phyloP scores from a whole-genome alignment of 1,140 invertebrate species.

The Choristoneura fumiferana region DNA sequence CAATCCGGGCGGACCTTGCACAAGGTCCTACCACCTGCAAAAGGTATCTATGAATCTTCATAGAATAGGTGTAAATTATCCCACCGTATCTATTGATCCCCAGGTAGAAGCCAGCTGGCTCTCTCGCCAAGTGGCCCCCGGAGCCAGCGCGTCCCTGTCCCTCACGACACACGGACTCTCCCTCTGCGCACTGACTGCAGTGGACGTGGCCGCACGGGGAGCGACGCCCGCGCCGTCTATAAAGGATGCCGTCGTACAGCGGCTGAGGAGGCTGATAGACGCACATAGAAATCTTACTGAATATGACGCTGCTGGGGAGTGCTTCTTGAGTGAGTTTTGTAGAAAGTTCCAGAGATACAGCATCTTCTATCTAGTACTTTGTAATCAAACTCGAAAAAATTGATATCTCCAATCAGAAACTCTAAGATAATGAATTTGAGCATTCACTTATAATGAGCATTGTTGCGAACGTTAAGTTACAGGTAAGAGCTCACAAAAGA shows the following conservation, averaged over 20 bases:
- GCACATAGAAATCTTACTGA: conserved; percentile 54
- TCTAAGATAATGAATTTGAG: no score
- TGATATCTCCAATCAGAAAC: no score
- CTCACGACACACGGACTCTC: conserved; percentile 55
- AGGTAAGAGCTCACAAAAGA: no score
- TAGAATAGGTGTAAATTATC: background rate
- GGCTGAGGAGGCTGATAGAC: conserved; percentile 46
- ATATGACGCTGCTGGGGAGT: conserved; percentile 54
- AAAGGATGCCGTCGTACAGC: conserved; percentile 37
- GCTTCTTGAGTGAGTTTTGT: conserved; percentile 51
- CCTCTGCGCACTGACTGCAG: conserved; percentile 52
- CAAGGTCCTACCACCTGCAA: no score
- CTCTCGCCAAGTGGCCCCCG: conserved; percentile 46
- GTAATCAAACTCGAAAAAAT: no score
- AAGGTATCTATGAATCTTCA: conserved; percentile 9
- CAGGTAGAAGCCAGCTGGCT: conserved; percentile 54
- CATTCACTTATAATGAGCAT: no score
- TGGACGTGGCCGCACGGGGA: conserved; percentile 55
- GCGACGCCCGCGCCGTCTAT: conserved; percentile 28
- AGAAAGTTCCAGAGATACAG: no score
- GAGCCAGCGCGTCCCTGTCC: conserved; percentile 37
- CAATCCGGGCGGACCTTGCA: no score
- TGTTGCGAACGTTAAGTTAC: no score
- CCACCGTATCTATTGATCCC: background rate
- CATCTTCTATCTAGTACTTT: no score